Conservation (phyloP, 2,113 vertebrate species). For the Ranitomeya variabilis region DNA sequence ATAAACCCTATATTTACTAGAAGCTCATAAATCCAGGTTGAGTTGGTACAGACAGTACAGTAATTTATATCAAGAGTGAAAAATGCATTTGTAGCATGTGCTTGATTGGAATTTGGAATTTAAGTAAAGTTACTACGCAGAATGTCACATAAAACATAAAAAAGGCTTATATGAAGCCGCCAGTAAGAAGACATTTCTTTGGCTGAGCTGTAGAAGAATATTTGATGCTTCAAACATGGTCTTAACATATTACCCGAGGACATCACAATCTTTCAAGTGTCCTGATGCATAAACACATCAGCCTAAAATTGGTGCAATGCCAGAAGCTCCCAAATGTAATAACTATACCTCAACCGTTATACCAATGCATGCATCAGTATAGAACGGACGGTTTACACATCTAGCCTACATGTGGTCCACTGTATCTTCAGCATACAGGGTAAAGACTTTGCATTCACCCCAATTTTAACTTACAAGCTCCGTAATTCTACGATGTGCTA, state of each 20-base stretch:
- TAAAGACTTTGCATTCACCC: no score
- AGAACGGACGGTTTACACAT: no score
- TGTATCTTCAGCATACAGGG: no score
- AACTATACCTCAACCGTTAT: no score
- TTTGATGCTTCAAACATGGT: not conserved
- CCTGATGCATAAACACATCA: no score
- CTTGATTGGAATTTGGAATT: not conserved
- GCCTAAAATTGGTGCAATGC: no score
- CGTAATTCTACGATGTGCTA: no score
- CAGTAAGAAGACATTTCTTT: not conserved
- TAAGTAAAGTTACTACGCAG: not conserved
- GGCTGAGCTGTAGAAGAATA: not conserved
- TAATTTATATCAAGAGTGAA: not conserved
- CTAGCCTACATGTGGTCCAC: no score
- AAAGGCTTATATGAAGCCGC: not conserved
- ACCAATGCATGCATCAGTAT: no score
- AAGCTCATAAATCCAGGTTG: conserved; percentile 44
- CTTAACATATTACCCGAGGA: not conserved
- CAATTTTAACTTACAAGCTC: no score
- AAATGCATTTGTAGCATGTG: not conserved
- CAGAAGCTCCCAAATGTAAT: no score
- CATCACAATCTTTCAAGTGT: not conserved
- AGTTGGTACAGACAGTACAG: conserved; percentile 5
- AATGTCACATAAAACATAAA: not conserved
- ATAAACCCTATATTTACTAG: conserved; percentile 52